A percentile compares a stretch with the other conserved stretches of the same genome.
phyloP scores from a whole-genome alignment of 2,797 vertebrate genomes.

The Dipus sagitta region DNA sequence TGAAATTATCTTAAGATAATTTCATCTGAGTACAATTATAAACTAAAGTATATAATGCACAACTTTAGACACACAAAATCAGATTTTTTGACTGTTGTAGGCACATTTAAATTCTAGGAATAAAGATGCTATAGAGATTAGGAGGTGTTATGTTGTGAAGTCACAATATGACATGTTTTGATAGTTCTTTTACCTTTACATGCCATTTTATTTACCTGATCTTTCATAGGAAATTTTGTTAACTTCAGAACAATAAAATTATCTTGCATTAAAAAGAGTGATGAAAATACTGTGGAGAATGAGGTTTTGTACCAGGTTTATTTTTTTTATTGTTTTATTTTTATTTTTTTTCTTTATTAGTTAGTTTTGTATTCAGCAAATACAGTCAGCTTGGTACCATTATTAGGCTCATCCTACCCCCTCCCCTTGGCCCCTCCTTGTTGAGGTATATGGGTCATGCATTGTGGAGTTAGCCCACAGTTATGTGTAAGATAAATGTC shows the following conservation, averaged over 20 bases:
- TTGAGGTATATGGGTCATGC: too few relatives aligned
- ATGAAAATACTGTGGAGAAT: neutral
- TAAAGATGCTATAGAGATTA: neutral
- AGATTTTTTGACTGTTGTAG: neutral
- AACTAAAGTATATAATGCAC: neutral
- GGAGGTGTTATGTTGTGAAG: neutral
- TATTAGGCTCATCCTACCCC: too few relatives aligned
- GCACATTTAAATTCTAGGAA: neutral
- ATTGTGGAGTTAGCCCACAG: too few relatives aligned
- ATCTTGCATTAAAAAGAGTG: neutral
- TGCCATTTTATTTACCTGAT: neutral
- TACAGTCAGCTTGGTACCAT: too few relatives aligned
- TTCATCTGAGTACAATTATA: neutral
- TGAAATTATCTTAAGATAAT: neutral
- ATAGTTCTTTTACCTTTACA: slow-evolving; percentile 27
- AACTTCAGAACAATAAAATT: slow-evolving; percentile 14
- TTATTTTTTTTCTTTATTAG: too few relatives aligned
- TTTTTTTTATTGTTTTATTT: too few relatives aligned
- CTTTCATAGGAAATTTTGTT: neutral
- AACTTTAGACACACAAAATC: neutral
- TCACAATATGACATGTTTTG: neutral
- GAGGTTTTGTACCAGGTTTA: neutral
- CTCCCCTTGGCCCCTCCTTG: too few relatives aligned
- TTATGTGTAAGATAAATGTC: too few relatives aligned
- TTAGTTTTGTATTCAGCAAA: too few relatives aligned